Evolutionary conservation across 2,888 invertebrate species (phyloP).

Genomic region (Pherbina coryleti): DNA sequence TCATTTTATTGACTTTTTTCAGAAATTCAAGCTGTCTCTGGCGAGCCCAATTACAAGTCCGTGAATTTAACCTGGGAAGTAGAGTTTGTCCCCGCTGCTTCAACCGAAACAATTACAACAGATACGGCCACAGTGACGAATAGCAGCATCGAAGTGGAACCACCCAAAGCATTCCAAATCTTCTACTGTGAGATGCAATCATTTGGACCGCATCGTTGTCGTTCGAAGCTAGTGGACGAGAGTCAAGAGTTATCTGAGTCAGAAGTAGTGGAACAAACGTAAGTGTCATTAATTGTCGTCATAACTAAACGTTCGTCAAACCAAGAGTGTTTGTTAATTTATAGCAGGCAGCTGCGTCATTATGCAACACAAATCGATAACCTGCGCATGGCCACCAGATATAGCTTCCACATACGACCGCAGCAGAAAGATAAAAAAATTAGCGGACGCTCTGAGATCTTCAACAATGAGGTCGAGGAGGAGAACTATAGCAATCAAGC

Average conservation of each 20-base stretch:
- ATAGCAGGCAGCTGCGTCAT: conserved; percentile 62
- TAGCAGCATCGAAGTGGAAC: conserved; percentile 63
- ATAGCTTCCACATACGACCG: conserved; percentile 82
- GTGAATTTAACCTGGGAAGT: conserved; percentile 70
- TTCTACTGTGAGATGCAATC: conserved; percentile 85
- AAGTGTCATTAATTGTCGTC: not conserved
- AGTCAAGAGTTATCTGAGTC: conserved; percentile 47
- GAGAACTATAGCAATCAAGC: conserved; percentile 62
- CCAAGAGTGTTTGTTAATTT: not conserved
- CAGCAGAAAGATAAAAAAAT: conserved; percentile 71
- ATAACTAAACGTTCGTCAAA: not conserved
- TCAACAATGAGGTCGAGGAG: conserved; percentile 67
- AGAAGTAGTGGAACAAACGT: conserved; percentile 38
- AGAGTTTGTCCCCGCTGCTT: conserved; percentile 58
- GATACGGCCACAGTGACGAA: conserved; percentile 53
- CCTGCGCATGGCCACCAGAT: conserved; percentile 85
- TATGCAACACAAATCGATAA: conserved; percentile 77
- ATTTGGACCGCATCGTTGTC: conserved; percentile 83
- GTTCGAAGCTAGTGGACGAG: conserved; percentile 71
- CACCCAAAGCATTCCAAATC: conserved; percentile 76
- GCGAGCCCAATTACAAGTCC: conserved; percentile 70
- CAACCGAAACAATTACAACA: not conserved
- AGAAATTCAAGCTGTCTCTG: conserved; percentile 69
- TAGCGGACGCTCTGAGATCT: conserved; percentile 67
- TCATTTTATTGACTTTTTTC: conserved; percentile 35